Conservation (phyloP, 2,888 invertebrate genomes). For the Andrena camellia region DNA sequence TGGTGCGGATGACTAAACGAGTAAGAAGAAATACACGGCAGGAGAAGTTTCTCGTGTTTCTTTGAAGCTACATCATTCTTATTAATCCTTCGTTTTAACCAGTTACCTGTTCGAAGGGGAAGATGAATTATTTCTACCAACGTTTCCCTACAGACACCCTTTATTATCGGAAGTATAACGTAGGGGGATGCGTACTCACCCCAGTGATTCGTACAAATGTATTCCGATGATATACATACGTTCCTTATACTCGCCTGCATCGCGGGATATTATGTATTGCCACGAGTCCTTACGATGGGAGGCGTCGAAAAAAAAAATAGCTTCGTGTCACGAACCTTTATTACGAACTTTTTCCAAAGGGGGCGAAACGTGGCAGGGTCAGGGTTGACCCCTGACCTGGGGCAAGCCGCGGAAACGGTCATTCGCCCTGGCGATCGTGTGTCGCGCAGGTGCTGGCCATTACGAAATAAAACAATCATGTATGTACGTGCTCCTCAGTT, state of each 20-base stretch:
- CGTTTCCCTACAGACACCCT: conserved; percentile 18
- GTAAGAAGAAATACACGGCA: no score
- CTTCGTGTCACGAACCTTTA: conserved; percentile 73
- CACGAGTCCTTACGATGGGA: conserved; percentile 43
- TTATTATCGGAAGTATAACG: conserved; percentile 44
- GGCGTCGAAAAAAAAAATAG: conserved; percentile 71
- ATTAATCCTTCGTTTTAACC: conserved; percentile 25
- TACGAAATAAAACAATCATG: conserved; percentile 50
- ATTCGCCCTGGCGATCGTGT: conserved; percentile 50
- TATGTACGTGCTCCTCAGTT: no score
- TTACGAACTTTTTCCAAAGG: conserved; percentile 61
- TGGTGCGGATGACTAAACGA: not conserved
- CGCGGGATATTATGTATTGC: conserved; percentile 35
- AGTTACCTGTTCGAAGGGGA: not conserved
- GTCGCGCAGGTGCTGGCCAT: conserved; percentile 30
- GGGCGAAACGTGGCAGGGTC: conserved; percentile 65
- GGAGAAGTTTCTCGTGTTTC: not conserved
- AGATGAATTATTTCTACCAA: conserved; percentile 19
- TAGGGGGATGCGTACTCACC: conserved; percentile 37
- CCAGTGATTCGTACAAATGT: conserved; percentile 42
- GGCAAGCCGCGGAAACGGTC: conserved; percentile 57
- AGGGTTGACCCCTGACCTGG: conserved; percentile 73
- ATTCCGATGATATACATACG: conserved; percentile 56
- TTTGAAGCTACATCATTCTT: not conserved
- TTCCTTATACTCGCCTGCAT: conserved; percentile 26